Base-by-base conservation (phyloP, 2,797 vertebrate genomes). In the Lacerta bilineata region DNA sequence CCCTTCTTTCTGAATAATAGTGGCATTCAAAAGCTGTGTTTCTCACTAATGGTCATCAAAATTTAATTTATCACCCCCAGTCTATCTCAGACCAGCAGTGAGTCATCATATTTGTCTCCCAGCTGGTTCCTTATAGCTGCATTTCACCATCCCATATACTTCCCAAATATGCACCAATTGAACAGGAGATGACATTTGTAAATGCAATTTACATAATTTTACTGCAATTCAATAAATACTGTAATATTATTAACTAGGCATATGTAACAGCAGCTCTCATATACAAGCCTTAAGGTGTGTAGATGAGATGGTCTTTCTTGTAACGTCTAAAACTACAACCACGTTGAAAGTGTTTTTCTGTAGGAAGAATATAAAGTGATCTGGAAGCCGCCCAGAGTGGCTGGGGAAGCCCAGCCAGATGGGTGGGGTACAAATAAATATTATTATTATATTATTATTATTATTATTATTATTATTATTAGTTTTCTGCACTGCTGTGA, bases 31-130 rank as follows among this genome's bases (percentile, higher is more conserved):
- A 94, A 92, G 82, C 87, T 94, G 91, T 86, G 91, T 94, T 91
- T 94, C 92, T 83, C 91, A 93, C 86, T 86, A 81, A 93, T 90
- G 95, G 90, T 95, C 95, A 95, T 94, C 92, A 93, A 78, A 91
- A 94, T 89, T 94, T 95, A 95, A 93, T 95, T 64, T 94, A 94
- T 94, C 91, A 94, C 86, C 92, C 93, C 92, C 83, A 90, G 92
- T 94, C 94, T 88, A 93, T 93, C 90, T 95, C 89, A 83, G 87
- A 91, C 23, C 7, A 93, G 89, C 86, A 91, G 82, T 80, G 89
- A 91, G 88, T 89, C 91, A 94, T 87, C 81, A 88, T 85, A 90
- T 89, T 50, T 71, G 55, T 87, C 90, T 93, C 89, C 87, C 83
- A 85, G 88, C 4, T 36, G 13, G 59, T 64, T 91, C 83, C 85